These are phyloP conservation scores for Gracilinanus agilis DNA, from an alignment of 2,113 vertebrate genomes.

Conservation along the genomic window DNA sequence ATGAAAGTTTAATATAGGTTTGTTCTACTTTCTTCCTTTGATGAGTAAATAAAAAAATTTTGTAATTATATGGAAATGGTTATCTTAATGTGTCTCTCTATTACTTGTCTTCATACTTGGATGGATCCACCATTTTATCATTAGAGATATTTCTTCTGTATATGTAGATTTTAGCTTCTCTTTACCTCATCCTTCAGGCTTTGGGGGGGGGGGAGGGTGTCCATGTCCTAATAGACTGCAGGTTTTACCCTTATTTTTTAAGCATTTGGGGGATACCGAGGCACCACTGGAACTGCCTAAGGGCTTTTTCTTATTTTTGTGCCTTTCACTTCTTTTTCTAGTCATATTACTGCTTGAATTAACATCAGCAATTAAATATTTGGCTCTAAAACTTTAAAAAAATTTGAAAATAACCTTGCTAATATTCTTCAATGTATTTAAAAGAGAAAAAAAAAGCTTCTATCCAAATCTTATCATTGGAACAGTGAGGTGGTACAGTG, in stretches of 20 bases:
- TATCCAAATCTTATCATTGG: background rate
- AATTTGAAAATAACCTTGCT: background rate
- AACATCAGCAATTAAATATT: background rate
- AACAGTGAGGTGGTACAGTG: too few species aligned
- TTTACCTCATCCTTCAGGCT: background rate
- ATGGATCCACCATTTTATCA: background rate
- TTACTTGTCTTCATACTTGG: background rate
- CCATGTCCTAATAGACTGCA: background rate
- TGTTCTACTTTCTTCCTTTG: background rate
- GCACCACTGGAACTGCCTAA: background rate
- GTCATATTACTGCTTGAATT: background rate
- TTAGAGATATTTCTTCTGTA: background rate
- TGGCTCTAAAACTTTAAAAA: background rate
- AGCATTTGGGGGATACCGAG: background rate
- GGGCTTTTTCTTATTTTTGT: background rate
- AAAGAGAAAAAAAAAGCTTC: background rate
- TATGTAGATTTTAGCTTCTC: background rate
- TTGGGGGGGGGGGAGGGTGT: too few species aligned
- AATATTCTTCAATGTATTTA: background rate
- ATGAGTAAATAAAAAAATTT: background rate
- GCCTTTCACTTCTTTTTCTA: too few species aligned
- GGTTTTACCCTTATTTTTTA: background rate
- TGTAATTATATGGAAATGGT: background rate
- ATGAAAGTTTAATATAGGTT: background rate
- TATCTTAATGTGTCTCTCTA: background rate